These are phyloP conservation scores for Epinotia demarniana DNA, from an alignment of 2,888 invertebrate species.

Conservation along the genomic window DNA sequence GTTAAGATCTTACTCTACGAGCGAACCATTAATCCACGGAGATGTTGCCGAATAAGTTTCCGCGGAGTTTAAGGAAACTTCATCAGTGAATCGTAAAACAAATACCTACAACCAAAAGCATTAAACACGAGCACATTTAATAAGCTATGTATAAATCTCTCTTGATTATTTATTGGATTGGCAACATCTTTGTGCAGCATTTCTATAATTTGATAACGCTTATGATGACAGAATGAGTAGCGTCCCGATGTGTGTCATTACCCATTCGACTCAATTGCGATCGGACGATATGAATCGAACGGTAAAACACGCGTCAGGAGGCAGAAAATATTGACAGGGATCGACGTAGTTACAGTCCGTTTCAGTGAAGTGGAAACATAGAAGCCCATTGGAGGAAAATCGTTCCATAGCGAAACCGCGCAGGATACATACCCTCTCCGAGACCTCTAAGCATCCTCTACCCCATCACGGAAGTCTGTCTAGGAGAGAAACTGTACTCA, in stretches of 20 bases:
- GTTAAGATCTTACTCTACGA: constrained; percentile 58
- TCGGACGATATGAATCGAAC: constrained; percentile 4
- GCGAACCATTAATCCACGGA: constrained; percentile 63
- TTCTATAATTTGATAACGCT: constrained; percentile 45
- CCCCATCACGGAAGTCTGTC: constrained; percentile 27
- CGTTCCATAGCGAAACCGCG: constrained; percentile 9
- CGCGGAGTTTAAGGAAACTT: constrained; percentile 7
- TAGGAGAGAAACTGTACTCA: constrained; percentile 85
- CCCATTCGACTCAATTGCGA: constrained; percentile 19
- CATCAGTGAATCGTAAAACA: constrained; percentile 11
- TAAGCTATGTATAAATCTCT: background rate
- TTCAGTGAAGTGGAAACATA: constrained; percentile 20
- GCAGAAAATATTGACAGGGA: constrained; percentile 23
- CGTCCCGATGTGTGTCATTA: constrained; percentile 1
- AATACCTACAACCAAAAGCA: background rate
- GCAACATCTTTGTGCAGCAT: constrained; percentile 64
- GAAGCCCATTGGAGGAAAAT: constrained; percentile 3
- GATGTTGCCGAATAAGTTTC: constrained; percentile 74
- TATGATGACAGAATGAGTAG: constrained; percentile 24
- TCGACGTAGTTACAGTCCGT: constrained; percentile 54
- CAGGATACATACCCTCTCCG: constrained; percentile 2
- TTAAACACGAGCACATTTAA: background rate
- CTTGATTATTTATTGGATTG: constrained; percentile 29
- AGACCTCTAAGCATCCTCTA: constrained; percentile 4
- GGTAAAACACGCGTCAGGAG: constrained; percentile 11